phyloP scores from a whole-genome alignment of 2,888 invertebrate genomes.

The Bembecia ichneumoniformis region DNA sequence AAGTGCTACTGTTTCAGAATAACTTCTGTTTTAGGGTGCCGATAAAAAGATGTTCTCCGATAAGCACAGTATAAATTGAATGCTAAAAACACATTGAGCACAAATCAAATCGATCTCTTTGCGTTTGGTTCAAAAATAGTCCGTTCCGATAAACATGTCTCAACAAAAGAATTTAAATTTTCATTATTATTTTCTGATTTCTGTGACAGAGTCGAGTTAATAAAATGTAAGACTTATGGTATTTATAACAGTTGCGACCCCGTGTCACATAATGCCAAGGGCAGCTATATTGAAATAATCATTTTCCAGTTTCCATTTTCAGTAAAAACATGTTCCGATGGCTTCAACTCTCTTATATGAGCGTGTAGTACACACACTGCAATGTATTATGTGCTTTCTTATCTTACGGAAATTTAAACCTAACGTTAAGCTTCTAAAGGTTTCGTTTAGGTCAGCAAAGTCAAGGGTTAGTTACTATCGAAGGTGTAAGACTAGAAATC shows the following conservation, averaged over 20 bases:
- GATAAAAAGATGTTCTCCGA: no score
- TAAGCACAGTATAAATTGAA: no score
- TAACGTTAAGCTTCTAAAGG: constrained; percentile 12
- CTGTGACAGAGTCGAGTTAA: background rate
- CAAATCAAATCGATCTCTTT: background rate
- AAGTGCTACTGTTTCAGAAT: no score
- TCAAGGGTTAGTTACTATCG: constrained; percentile 17
- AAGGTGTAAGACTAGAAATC: constrained; percentile 39
- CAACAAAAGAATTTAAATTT: background rate
- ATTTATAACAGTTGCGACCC: background rate
- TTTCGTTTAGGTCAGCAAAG: constrained; percentile 14
- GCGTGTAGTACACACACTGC: constrained; percentile 7
- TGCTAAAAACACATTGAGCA: background rate
- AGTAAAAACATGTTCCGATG: constrained; percentile 56
- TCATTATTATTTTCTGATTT: background rate
- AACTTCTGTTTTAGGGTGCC: no score
- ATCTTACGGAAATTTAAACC: constrained; percentile 10
- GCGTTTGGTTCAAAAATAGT: background rate
- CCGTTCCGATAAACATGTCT: background rate
- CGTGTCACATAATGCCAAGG: constrained; percentile 55
- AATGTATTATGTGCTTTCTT: background rate
- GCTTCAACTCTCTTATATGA: constrained; percentile 30
- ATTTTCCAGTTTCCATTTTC: constrained; percentile 70
- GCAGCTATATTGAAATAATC: constrained; percentile 29
- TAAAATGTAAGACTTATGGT: background rate